phyloP scores from a whole-genome alignment of 2,113 vertebrate species.

The Elachura formosa region DNA sequence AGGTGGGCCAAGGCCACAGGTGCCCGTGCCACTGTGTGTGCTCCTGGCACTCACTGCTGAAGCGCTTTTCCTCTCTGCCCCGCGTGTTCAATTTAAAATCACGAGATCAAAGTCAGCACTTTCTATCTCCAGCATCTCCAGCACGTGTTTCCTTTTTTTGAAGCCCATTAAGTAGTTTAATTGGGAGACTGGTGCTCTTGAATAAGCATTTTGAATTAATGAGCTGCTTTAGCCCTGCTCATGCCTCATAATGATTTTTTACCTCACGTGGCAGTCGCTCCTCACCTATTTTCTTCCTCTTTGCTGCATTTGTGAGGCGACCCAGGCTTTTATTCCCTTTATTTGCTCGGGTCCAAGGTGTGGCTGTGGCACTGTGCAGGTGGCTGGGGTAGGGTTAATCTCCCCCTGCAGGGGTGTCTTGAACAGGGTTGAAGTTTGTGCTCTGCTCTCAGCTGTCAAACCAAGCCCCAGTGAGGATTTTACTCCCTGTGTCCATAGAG shows the following conservation, averaged over 20 bases:
- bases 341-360: fast-evolving
- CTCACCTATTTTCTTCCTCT: neutral
- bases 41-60: fast-evolving
- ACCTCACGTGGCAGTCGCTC: fast-evolving
- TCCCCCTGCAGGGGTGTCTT: too few species aligned
- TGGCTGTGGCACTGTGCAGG: fast-evolving
- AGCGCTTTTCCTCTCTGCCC: neutral
- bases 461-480: neutral
- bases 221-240: neutral
- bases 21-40: fast-evolving
- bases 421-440: too few species aligned
- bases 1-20: fast-evolving
- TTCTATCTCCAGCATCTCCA: neutral
- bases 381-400: neutral
- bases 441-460: neutral
- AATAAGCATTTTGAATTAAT: neutral
- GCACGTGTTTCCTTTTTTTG: neutral
- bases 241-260: neutral
- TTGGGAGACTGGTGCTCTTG: neutral
- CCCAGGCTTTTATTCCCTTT: neutral
- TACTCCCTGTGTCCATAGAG: fast-evolving
- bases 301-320: neutral
- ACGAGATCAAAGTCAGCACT: neutral
- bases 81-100: fast-evolving
- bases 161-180: neutral